phyloP scores from a whole-genome alignment of 2,888 invertebrate species.

The Nemapogon koenigi region DNA sequence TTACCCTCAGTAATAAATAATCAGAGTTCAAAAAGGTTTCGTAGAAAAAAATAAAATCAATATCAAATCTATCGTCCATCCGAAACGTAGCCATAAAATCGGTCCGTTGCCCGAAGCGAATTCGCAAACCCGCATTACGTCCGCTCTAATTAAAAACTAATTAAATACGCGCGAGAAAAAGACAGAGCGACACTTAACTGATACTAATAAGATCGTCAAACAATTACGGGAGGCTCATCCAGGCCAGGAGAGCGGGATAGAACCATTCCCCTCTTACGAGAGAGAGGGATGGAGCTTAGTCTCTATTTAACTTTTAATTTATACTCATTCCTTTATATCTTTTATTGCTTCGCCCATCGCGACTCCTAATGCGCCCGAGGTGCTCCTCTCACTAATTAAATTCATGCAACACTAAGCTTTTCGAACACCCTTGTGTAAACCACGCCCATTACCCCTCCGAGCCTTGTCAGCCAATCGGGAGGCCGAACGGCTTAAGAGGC shows the following conservation, averaged over 20 bases:
- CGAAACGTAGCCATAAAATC: slow-evolving; percentile 8
- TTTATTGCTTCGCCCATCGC: slow-evolving; percentile 66
- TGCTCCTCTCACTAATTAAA: slow-evolving; percentile 64
- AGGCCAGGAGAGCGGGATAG: slow-evolving; percentile 22
- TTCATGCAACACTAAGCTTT: slow-evolving; percentile 64
- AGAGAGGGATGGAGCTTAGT: slow-evolving; percentile 24
- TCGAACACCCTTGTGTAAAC: slow-evolving; percentile 29
- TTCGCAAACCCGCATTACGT: slow-evolving; percentile 50
- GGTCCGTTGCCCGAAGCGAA: slow-evolving; percentile 25
- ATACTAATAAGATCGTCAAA: slow-evolving; percentile 67
- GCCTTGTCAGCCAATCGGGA: slow-evolving; percentile 28
- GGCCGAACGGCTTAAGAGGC: slow-evolving; percentile 26
- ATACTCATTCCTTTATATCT: slow-evolving; percentile 67
- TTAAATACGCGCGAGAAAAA: slow-evolving; percentile 62
- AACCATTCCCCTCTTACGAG: slow-evolving; percentile 27
- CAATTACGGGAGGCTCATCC: slow-evolving; percentile 56
- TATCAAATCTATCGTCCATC: slow-evolving; percentile 3
- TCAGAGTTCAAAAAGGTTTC: too few relatives aligned
- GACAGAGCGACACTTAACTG: slow-evolving; percentile 62
- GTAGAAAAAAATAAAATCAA: slow-evolving; percentile 7
- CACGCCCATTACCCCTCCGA: slow-evolving; percentile 26
- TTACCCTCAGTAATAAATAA: too few relatives aligned
- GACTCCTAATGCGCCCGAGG: slow-evolving; percentile 64
- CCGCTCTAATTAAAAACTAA: slow-evolving; percentile 59
- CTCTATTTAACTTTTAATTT: slow-evolving; percentile 67